phyloP scores from a whole-genome alignment of 64 coral and sea anemone species.

The Hydrozoanthus tunicans region DNA sequence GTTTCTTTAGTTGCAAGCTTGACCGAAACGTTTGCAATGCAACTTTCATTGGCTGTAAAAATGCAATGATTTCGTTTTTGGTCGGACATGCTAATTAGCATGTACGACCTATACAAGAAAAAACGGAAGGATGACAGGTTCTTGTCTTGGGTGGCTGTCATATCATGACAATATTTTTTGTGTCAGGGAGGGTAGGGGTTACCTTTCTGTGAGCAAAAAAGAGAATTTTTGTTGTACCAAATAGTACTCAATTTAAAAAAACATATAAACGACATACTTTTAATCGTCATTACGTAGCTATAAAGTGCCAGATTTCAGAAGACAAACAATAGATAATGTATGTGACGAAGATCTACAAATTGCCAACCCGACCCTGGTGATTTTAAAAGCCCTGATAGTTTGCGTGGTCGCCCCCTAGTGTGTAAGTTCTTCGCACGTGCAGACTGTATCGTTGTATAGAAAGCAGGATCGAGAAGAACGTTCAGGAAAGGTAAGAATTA shows the following conservation, averaged over 20 bases:
- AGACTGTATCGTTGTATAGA: background rate
- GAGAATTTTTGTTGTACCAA: background rate
- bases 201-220: background rate
- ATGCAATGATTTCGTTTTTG: background rate
- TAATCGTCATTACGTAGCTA: conserved; percentile 32
- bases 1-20: too few species aligned
- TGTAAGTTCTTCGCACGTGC: background rate
- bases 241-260: conserved; percentile 7
- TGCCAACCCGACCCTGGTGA: background rate
- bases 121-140: conserved; percentile 19
- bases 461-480: background rate
- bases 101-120: conserved; percentile 13
- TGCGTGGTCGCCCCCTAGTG: background rate
- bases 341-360: conserved; percentile 7
- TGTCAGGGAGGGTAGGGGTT: background rate
- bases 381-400: background rate
- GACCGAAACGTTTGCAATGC: too few species aligned
- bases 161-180: conserved; percentile 27
- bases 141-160: background rate
- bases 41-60: background rate
- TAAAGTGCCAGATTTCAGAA: conserved; percentile 12
- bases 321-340: background rate
- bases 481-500: background rate
- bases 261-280: conserved; percentile 27
- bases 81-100: conserved; percentile 10